These are phyloP conservation scores for Percina caprodes DNA, from an alignment of 2,113 vertebrate species.

Conservation along the genomic window DNA sequence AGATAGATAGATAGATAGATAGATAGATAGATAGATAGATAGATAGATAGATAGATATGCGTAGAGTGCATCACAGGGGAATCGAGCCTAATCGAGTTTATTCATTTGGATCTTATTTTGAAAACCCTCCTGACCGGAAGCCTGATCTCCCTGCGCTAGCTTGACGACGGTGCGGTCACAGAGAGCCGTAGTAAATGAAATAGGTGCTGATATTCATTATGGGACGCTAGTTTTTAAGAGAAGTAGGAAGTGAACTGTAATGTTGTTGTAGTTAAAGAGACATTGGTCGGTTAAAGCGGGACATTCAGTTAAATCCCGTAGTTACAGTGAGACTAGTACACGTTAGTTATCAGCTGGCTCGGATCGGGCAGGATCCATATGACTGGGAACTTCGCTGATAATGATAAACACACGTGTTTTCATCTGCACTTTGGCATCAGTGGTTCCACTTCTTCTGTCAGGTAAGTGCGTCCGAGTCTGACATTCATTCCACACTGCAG, in stretches of 20 bases:
- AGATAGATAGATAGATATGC: no score
- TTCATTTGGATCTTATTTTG: slow-evolving; percentile 47
- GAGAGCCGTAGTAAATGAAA: background rate
- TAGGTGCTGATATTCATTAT: background rate
- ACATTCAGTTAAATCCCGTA: background rate
- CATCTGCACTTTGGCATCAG: background rate
- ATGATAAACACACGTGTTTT: slow-evolving; percentile 39
- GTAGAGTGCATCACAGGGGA: no score
- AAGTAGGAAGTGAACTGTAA: background rate
- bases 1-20: no score
- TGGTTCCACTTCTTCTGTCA: slow-evolving; percentile 54
- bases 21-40: no score
- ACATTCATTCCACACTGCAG: no score
- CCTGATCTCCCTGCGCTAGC: fast-evolving
- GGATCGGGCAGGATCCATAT: no score
- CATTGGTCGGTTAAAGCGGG: fast-evolving
- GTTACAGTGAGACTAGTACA: background rate
- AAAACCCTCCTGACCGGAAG: background rate
- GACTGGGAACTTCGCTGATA: background rate
- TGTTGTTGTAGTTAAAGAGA: background rate
- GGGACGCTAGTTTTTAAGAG: background rate
- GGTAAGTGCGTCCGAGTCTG: slow-evolving; percentile 58
- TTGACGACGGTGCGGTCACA: background rate
- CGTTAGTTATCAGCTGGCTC: background rate
- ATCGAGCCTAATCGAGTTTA: no score